A percentile compares a stretch with the other conserved stretches of the same genome.
Conservation (phyloP, 1,140 invertebrate genomes). For the Sogatella furcifera region DNA sequence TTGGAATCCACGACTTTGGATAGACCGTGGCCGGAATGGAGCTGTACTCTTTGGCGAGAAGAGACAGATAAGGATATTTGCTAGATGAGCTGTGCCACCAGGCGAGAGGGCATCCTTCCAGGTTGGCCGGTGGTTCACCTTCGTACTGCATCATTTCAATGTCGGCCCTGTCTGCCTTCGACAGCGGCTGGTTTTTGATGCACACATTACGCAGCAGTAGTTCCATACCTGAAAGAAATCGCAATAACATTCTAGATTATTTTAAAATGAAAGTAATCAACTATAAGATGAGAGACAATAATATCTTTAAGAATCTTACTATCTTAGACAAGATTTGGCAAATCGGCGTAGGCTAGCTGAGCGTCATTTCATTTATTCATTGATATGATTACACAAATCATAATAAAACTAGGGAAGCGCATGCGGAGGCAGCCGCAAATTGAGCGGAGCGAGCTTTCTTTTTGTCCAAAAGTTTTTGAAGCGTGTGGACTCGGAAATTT, state of each 20-base stretch:
- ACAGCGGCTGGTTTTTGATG: slow-evolving; percentile 29
- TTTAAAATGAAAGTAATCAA: no score
- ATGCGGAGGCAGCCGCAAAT: no score
- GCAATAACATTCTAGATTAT: neutral
- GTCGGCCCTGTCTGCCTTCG: slow-evolving; percentile 36
- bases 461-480: no score
- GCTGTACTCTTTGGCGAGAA: slow-evolving; percentile 35
- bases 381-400: no score
- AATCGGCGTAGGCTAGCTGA: no score
- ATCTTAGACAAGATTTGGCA: no score
- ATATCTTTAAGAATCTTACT: no score
- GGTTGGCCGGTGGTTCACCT: slow-evolving; percentile 35
- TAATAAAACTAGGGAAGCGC: no score
- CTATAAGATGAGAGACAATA: no score
- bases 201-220: slow-evolving; percentile 34
- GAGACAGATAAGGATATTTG: slow-evolving; percentile 38
- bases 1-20: slow-evolving; percentile 33
- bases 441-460: no score
- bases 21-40: slow-evolving; percentile 34
- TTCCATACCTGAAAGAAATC: slow-evolving; percentile 33
- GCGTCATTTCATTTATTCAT: no score
- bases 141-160: slow-evolving; percentile 41
- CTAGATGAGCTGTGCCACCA: slow-evolving; percentile 38
- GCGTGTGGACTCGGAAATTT: no score
- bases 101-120: slow-evolving; percentile 39